These are phyloP conservation scores for Phalangium opilio DNA, from an alignment of 2,888 invertebrate genomes.

Conservation along the genomic window DNA sequence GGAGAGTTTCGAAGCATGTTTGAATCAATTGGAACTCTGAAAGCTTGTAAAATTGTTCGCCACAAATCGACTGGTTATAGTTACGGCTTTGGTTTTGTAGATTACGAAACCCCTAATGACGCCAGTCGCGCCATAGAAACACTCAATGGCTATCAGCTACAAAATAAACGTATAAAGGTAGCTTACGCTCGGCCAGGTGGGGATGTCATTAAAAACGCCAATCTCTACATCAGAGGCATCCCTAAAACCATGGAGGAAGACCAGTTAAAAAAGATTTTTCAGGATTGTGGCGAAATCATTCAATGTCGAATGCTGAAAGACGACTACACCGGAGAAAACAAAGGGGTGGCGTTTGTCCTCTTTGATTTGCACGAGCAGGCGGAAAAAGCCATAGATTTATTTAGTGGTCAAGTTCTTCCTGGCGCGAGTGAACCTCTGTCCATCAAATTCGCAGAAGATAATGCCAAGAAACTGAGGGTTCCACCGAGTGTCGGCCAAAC, in stretches of 20 bases:
- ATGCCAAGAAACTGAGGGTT: conserved; percentile 41
- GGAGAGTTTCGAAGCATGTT: conserved; percentile 74
- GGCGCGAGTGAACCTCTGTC: conserved; percentile 67
- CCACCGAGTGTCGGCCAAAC: conserved; percentile 4
- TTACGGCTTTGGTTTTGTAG: conserved; percentile 91
- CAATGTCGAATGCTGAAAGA: conserved; percentile 81
- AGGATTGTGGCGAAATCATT: conserved; percentile 74
- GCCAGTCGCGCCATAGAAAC: conserved; percentile 70
- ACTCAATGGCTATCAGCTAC: conserved; percentile 71
- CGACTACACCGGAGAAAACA: conserved; percentile 67
- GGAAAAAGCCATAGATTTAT: conserved; percentile 66
- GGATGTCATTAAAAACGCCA: conserved; percentile 82
- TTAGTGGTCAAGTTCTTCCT: conserved; percentile 63
- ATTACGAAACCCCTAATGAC: conserved; percentile 69
- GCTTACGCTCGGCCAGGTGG: conserved; percentile 82
- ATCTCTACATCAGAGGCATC: conserved; percentile 81
- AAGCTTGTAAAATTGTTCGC: conserved; percentile 59
- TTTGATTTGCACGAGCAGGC: conserved; percentile 78
- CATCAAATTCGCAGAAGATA: conserved; percentile 73
- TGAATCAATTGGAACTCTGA: conserved; percentile 69
- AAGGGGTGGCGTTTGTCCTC: conserved; percentile 71
- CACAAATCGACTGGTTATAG: conserved; percentile 65
- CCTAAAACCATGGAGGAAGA: conserved; percentile 47
- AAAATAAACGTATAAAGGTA: conserved; percentile 84
- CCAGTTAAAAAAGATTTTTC: conserved; percentile 68